phyloP scores from a whole-genome alignment of 2,888 invertebrate species.

The Cinara cedri region DNA sequence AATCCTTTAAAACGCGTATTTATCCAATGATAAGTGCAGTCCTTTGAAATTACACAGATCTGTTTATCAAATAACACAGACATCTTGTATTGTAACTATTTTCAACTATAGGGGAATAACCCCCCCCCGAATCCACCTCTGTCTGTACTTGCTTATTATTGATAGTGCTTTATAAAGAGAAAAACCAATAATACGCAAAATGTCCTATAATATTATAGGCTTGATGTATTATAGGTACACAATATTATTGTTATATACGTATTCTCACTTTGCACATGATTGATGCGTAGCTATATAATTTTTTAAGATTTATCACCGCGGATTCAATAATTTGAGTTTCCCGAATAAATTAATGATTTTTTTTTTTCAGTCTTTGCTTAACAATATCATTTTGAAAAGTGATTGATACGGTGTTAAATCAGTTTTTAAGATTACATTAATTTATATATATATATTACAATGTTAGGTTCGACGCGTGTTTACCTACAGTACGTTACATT shows the following conservation, averaged over 20 bases:
- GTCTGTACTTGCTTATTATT: too few relatives aligned
- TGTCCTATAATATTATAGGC: not conserved
- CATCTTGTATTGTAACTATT: too few relatives aligned
- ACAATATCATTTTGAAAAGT: slow-evolving; percentile 27
- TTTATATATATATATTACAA: too few relatives aligned
- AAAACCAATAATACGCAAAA: not conserved
- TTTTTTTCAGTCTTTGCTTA: slow-evolving; percentile 23
- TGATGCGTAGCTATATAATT: slow-evolving; percentile 14
- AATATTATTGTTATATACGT: slow-evolving; percentile 10
- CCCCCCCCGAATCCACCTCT: too few relatives aligned
- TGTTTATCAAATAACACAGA: too few relatives aligned
- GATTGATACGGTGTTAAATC: slow-evolving; percentile 47
- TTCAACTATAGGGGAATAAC: too few relatives aligned
- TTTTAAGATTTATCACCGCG: slow-evolving; percentile 40
- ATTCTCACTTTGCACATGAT: slow-evolving; percentile 22
- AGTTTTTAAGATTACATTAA: slow-evolving; percentile 13
- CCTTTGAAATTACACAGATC: too few relatives aligned
- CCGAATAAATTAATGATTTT: slow-evolving; percentile 44
- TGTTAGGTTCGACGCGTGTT: not conserved
- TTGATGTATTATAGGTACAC: not conserved
- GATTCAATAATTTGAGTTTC: slow-evolving; percentile 26
- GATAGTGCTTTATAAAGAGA: not conserved
- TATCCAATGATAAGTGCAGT: too few relatives aligned
- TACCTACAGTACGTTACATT: not conserved
- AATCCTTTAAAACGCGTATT: too few relatives aligned